phyloP scores from a whole-genome alignment of 2,113 vertebrate genomes.

The Galeopterus variegatus region DNA sequence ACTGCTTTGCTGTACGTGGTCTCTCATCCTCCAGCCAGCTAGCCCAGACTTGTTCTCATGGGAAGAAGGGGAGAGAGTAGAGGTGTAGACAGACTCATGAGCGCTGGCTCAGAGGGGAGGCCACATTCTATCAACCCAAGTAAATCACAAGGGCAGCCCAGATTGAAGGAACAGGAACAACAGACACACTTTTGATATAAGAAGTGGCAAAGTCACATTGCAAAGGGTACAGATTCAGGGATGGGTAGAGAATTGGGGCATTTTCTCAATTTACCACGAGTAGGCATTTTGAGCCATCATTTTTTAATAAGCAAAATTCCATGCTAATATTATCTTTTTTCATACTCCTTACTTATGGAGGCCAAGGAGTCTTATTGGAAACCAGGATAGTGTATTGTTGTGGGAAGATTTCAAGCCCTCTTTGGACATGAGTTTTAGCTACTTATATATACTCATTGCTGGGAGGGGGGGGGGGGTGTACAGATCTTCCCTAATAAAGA shows the following conservation, averaged over 20 bases:
- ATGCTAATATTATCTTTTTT: background rate
- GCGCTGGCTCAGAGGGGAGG: background rate
- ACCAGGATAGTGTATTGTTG: background rate
- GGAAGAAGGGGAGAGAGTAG: background rate
- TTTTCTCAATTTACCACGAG: background rate
- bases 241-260: background rate
- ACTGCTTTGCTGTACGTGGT: background rate
- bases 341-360: background rate
- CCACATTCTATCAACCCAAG: background rate
- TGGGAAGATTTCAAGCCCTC: background rate
- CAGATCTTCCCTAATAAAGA: background rate
- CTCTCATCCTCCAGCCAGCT: background rate
- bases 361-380: background rate
- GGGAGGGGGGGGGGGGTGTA: background rate
- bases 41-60: background rate
- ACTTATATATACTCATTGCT: background rate
- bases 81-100: background rate
- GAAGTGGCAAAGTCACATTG: background rate
- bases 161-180: background rate
- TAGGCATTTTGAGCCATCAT: background rate
- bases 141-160: background rate
- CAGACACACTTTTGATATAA: background rate
- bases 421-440: background rate
- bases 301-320: conserved; percentile 23
- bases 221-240: background rate